phyloP scores from a whole-genome alignment of 1,140 invertebrate genomes.

The Alviniconcha marisindica region DNA sequence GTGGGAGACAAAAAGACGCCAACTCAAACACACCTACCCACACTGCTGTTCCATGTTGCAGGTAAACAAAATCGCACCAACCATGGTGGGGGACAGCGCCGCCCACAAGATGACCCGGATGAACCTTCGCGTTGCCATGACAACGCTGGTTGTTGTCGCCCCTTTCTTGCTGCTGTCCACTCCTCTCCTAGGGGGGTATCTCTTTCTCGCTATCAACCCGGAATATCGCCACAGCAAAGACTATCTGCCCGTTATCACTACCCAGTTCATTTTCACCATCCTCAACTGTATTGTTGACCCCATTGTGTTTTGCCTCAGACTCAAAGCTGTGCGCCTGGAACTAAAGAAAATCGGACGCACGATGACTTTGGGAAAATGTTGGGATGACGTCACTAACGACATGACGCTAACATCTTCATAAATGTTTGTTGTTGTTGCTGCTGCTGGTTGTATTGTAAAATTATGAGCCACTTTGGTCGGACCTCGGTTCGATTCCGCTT shows the following conservation, averaged over 20 bases:
- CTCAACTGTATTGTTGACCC: slow-evolving; percentile 9
- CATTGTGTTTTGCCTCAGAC: neutral
- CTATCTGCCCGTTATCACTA: slow-evolving; percentile 1
- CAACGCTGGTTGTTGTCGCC: slow-evolving; percentile 1
- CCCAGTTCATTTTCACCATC: slow-evolving; percentile 20
- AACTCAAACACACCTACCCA: no score
- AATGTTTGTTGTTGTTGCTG: no score
- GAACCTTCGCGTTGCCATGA: slow-evolving; percentile 14
- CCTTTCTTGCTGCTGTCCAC: slow-evolving; percentile 17
- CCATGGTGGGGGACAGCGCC: slow-evolving; percentile 5
- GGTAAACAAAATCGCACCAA: slow-evolving; percentile 29
- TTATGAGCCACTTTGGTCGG: no score
- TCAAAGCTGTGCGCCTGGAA: neutral
- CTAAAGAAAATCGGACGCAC: neutral
- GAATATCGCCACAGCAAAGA: neutral
- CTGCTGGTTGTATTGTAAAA: no score
- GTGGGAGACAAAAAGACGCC: no score
- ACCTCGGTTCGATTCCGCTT: no score
- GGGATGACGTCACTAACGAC: no score
- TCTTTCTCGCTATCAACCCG: neutral
- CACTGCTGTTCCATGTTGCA: neutral
- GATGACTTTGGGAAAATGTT: no score
- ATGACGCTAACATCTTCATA: no score
- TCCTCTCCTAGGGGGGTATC: neutral
- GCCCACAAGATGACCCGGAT: neutral